Evolutionary conservation across 1,140 invertebrate genomes (phyloP), one percentile per base, ranked within the genome.

Genomic region (Drosophila orosa): DNA sequence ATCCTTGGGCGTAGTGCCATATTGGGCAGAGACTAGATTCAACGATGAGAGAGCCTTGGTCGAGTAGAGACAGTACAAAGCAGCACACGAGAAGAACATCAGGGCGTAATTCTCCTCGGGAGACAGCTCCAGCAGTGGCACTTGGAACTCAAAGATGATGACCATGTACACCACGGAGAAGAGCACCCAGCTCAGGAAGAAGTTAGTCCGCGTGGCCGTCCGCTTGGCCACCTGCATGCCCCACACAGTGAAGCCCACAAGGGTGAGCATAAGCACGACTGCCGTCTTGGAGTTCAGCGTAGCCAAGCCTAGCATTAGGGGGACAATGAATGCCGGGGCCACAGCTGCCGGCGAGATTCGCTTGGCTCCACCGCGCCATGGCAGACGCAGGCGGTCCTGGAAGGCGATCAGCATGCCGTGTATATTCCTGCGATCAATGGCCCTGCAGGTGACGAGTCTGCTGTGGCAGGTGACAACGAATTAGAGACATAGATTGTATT

Each of bases 281-380:
- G 92, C 92, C 5, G 84, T 92, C 57, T 90, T 91, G 10, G 91
- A 86, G 57, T 93, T 93, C 4, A 92, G 72, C 0, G 93, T 92
- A 17, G 93, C 92, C 42, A 93, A 17, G 7, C 84, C 90, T 35
- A 92, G 65, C 63, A 93, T 74, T 1, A 91, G 22, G 0, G 93
- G 93, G 13, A 93, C 67, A 10, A 93, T 54, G 5, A 93, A 27
- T 0, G 92, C 72, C 1, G 93, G 93, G 0, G 92, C 60, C 13
- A 92, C 24, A 0, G 91, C 82, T 57, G 92, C 92, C 8, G 92
- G 68, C 5, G 92, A 91, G 2, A 92, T 72, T 7, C 90, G 90
- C 61, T 92, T 93, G 13, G 94, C 94, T 24, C 94, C 94, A 8
- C 93, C 93, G 27, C 84, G 83, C 94, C 94, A 94, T 25, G 94